Evolutionary conservation across 2,113 vertebrate genomes (phyloP).

Genomic region (Melanerpes formicivorus): DNA sequence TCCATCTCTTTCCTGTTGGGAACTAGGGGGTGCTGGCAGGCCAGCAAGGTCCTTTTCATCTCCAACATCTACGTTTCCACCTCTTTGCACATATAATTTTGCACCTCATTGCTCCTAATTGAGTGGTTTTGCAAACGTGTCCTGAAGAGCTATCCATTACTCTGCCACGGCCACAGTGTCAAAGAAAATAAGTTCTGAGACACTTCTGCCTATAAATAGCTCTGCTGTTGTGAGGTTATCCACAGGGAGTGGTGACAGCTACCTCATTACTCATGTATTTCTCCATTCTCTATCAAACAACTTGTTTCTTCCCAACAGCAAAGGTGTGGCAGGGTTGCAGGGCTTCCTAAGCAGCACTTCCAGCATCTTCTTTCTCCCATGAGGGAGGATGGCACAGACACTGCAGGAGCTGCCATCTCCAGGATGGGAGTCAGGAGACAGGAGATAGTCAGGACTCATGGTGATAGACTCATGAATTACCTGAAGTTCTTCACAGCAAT

Average conservation of each 20-base stretch:
- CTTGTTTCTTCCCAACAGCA: background rate
- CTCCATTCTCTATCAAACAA: background rate
- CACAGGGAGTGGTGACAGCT: slow-evolving; percentile 10
- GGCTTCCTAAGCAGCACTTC: background rate
- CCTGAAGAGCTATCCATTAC: background rate
- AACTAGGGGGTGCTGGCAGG: background rate
- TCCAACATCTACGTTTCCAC: background rate
- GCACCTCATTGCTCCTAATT: slow-evolving; percentile 63
- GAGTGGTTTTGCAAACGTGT: slow-evolving; percentile 46
- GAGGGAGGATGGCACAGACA: fast-evolving
- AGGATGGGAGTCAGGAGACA: background rate
- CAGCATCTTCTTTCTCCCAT: background rate
- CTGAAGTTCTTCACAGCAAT: background rate
- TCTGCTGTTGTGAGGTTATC: background rate
- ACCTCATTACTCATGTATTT: background rate
- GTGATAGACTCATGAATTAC: background rate
- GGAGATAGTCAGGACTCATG: no score
- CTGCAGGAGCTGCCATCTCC: fast-evolving
- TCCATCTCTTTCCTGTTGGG: background rate
- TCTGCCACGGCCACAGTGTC: background rate
- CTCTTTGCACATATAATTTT: slow-evolving; percentile 53
- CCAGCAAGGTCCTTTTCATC: background rate
- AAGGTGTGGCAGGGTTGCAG: background rate
- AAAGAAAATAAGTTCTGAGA: slow-evolving; percentile 31
- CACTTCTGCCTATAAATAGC: slow-evolving; percentile 55